Percentiles rank a stretch among this genome's conserved stretches.
These are phyloP conservation scores for Eudasyphora cyanicolor DNA, from an alignment of 2,888 invertebrate species.

Conservation along the genomic window DNA sequence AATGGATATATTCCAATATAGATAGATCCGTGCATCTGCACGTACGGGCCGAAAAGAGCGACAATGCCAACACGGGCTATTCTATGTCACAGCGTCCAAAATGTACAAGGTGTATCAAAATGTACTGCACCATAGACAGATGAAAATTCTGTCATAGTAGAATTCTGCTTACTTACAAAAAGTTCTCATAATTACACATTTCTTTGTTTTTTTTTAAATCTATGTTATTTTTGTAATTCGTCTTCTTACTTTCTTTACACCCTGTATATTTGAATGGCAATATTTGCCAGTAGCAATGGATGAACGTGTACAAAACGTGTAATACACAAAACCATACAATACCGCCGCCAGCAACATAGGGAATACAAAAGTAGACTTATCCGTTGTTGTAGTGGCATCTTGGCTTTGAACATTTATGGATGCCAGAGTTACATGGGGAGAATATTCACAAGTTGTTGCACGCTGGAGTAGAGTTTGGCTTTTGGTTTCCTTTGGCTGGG, in stretches of 20 bases:
- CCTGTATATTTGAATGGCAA: not conserved
- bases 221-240: not conserved
- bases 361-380: conserved; percentile 11
- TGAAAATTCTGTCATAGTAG: not conserved
- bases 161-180: no score
- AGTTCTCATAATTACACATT: not conserved
- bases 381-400: conserved; percentile 1
- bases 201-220: no score
- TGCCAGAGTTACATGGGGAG: conserved; percentile 41
- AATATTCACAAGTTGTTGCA: conserved; percentile 15
- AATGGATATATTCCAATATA: not conserved
- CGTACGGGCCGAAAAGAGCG: not conserved
- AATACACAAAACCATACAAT: conserved; percentile 53
- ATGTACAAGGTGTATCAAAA: not conserved
- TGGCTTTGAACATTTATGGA: conserved; percentile 55
- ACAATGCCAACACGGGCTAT: not conserved
- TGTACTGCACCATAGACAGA: not conserved
- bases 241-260: not conserved
- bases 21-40: not conserved
- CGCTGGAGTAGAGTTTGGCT: conserved; percentile 19
- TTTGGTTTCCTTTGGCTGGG: conserved; percentile 2
- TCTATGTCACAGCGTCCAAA: not conserved
- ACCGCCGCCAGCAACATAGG: not conserved
- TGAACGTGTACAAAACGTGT: conserved; percentile 61
- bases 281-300: conserved; percentile 59